Conservation (phyloP, 1,140 invertebrate species). For the Galendromus occidentalis region DNA sequence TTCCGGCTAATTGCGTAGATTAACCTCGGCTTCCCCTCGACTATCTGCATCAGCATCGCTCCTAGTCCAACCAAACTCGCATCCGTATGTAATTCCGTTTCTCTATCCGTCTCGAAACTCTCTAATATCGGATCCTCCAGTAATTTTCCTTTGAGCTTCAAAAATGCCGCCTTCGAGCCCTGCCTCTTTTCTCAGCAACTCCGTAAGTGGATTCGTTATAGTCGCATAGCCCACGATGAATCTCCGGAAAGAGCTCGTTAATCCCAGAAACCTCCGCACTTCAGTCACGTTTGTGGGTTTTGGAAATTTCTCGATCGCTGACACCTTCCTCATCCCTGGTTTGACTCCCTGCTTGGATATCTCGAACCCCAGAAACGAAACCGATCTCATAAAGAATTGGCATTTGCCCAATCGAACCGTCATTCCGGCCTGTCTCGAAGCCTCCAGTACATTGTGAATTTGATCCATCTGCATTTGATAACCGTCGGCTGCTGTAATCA, state of each 20-base stretch:
- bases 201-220: constrained; percentile 24
- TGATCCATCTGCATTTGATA: neutral
- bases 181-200: constrained; percentile 27
- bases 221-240: no score
- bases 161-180: constrained; percentile 24
- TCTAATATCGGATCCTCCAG: constrained; percentile 13
- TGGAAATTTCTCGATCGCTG: constrained; percentile 17
- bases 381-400: neutral
- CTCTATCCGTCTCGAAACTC: neutral
- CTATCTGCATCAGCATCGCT: neutral
- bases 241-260: no score
- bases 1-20: neutral
- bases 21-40: neutral
- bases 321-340: neutral
- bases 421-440: neutral
- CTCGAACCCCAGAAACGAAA: constrained; percentile 11
- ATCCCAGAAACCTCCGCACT: no score
- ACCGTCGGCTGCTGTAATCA: neutral
- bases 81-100: no score
- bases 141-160: constrained; percentile 22
- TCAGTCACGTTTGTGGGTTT: constrained; percentile 17
- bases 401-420: constrained; percentile 12
- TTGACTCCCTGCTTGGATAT: neutral
- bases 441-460: neutral
- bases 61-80: neutral